These are phyloP conservation scores for Lucilia cuprina DNA, from an alignment of 1,140 invertebrate genomes.

Conservation along the genomic window DNA sequence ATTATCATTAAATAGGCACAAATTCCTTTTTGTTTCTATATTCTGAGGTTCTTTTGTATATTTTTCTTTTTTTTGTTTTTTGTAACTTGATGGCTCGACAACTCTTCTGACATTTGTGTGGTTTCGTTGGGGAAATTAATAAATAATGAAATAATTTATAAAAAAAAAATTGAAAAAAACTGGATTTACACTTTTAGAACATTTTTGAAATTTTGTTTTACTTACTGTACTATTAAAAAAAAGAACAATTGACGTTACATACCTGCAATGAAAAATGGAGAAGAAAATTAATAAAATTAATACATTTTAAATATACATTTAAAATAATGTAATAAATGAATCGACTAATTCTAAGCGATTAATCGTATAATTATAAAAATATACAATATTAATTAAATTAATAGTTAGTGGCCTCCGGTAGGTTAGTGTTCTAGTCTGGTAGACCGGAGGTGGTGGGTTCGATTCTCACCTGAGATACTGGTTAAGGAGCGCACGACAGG, in stretches of 20 bases:
- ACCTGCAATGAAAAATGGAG: background rate
- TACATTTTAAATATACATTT: no score
- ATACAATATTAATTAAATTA: no score
- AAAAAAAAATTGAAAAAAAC: background rate
- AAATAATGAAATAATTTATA: background rate
- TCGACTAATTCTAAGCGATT: background rate
- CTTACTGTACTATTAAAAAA: no score
- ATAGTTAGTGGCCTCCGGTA: no score
- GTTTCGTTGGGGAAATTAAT: background rate
- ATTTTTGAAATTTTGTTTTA: background rate
- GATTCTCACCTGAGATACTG: no score
- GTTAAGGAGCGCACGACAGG: no score
- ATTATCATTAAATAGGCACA: constrained; percentile 30
- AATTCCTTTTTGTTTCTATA: background rate
- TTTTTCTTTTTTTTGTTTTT: background rate
- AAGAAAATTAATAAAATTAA: background rate
- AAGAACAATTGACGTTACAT: background rate
- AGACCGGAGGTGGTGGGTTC: no score
- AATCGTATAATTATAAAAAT: no score
- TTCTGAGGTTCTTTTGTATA: background rate
- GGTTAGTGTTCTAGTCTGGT: no score
- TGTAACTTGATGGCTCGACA: background rate
- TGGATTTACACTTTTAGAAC: background rate
- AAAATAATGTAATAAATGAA: no score
- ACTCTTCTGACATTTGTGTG: background rate